phyloP scores from a whole-genome alignment of 1,140 invertebrate species.

The Popillia japonica region DNA sequence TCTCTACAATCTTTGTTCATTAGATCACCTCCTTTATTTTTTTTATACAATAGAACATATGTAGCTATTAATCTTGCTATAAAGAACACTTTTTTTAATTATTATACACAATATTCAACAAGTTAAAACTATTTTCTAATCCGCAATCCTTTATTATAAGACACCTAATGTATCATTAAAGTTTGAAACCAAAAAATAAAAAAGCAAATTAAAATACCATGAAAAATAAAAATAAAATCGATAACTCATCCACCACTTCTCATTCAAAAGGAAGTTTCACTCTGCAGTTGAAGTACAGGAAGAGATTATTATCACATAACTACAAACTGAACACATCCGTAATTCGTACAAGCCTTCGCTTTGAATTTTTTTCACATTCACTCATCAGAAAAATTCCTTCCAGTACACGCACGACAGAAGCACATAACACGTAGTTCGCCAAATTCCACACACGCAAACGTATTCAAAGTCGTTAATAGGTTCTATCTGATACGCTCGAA shows the following conservation, averaged over 20 bases:
- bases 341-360: neutral
- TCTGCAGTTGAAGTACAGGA: neutral
- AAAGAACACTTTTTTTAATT: too few species aligned
- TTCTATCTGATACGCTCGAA: neutral
- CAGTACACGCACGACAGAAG: neutral
- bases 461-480: neutral
- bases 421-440: neutral
- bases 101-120: too few species aligned
- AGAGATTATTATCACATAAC: neutral
- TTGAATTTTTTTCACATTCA: neutral
- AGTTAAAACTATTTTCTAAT: too few species aligned
- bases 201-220: conserved; percentile 23
- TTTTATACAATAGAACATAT: too few species aligned
- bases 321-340: neutral
- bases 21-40: too few species aligned
- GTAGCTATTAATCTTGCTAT: too few species aligned
- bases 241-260: neutral
- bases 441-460: conserved; percentile 2
- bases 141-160: too few species aligned
- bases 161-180: too few species aligned
- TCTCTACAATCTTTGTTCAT: too few species aligned
- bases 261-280: neutral
- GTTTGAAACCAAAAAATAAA: neutral
- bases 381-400: neutral
- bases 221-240: neutral